Conservation (phyloP, 2,797 vertebrate species). For the Champsocephalus esox region DNA sequence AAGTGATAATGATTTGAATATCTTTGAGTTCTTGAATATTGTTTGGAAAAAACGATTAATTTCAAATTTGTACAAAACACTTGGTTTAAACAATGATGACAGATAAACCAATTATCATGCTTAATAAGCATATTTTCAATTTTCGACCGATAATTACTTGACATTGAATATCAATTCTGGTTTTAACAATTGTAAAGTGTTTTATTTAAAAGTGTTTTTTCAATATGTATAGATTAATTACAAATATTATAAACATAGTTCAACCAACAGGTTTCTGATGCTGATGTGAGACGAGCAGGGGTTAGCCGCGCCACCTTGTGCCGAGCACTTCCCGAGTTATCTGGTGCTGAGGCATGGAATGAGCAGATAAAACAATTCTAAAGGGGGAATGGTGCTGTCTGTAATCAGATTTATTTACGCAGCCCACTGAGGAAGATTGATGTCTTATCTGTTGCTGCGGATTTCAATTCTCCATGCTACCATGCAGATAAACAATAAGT, state of each 20-base stretch:
- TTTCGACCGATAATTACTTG: background rate
- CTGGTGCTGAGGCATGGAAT: constrained; percentile 77
- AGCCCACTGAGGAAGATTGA: constrained; percentile 85
- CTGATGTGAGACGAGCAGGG: constrained; percentile 45
- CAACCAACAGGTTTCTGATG: constrained; percentile 30
- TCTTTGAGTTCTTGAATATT: background rate
- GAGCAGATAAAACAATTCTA: constrained; percentile 87
- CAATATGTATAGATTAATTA: constrained; percentile 7
- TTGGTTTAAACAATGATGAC: background rate
- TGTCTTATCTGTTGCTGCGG: constrained; percentile 84
- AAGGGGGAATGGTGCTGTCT: constrained; percentile 86
- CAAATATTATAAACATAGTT: constrained; percentile 42
- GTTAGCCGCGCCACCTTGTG: constrained; percentile 64
- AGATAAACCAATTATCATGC: background rate
- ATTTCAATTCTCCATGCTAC: constrained; percentile 83
- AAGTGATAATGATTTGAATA: constrained; percentile 1
- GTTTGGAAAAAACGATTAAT: background rate
- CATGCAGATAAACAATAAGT: constrained; percentile 84
- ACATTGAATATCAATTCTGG: background rate
- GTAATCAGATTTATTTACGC: constrained; percentile 89
- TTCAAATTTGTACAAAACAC: background rate
- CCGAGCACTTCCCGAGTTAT: constrained; percentile 74
- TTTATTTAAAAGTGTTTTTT: background rate
- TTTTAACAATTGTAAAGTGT: constrained; percentile 1
- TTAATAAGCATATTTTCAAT: no score